Percentiles rank a stretch among this genome's conserved stretches.
These are phyloP conservation scores for Cheirogaleus medius DNA, from an alignment of 2,113 vertebrate species.

Conservation along the genomic window DNA sequence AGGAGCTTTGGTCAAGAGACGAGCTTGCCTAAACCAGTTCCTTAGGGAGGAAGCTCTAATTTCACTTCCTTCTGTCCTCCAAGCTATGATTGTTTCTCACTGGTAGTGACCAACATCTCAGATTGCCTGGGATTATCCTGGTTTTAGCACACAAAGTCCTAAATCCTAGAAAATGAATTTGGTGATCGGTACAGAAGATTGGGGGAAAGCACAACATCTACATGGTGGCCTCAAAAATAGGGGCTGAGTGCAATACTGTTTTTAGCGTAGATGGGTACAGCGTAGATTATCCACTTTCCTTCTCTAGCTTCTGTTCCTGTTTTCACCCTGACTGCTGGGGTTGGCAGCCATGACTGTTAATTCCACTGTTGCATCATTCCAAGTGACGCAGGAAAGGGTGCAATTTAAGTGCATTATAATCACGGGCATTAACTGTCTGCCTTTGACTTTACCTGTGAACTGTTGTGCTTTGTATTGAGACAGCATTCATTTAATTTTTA, in stretches of 20 bases:
- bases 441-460: neutral
- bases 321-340: neutral
- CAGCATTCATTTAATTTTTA: neutral
- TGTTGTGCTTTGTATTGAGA: neutral
- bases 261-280: neutral
- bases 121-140: neutral
- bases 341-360: neutral
- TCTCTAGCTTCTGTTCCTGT: neutral
- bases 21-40: neutral
- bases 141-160: neutral
- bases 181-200: neutral
- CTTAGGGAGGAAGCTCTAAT: neutral
- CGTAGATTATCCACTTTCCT: neutral
- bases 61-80: neutral
- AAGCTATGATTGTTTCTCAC: neutral
- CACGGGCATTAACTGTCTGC: neutral
- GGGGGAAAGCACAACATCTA: neutral
- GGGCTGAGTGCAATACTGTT: neutral
- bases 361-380: too few relatives aligned
- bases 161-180: neutral
- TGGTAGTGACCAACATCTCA: neutral
- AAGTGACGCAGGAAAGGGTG: too few relatives aligned
- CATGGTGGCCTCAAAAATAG: neutral
- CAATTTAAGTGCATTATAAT: too few relatives aligned
- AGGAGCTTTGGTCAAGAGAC: neutral